These are phyloP conservation scores for Threskiornis aethiopicus DNA, from an alignment of 2,797 vertebrate genomes.

Conservation along the genomic window DNA sequence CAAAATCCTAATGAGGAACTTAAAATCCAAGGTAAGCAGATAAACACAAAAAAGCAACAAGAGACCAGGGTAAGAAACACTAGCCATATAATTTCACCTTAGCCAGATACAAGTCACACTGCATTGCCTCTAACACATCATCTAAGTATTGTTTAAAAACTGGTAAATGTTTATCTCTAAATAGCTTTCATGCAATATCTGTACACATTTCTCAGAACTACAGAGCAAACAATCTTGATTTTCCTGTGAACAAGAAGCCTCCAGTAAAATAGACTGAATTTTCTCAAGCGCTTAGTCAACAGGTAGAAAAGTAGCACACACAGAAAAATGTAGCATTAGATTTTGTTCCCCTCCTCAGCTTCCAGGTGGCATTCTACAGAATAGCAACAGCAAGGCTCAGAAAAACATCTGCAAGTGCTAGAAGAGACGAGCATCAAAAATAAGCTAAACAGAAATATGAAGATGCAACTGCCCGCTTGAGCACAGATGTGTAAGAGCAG, in stretches of 20 bases:
- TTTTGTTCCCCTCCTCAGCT: neutral
- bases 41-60: neutral
- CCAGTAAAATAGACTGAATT: neutral
- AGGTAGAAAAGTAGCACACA: neutral
- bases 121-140: neutral
- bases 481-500: neutral
- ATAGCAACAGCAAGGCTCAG: neutral
- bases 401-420: neutral
- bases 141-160: neutral
- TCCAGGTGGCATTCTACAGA: neutral
- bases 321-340: neutral
- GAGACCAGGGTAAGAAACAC: neutral
- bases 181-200: neutral
- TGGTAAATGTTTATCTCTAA: neutral
- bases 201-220: neutral
- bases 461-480: neutral
- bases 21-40: neutral
- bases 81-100: neutral
- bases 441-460: neutral
- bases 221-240: neutral
- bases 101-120: neutral
- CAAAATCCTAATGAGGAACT: neutral
- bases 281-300: neutral
- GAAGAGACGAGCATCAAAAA: neutral
- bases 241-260: conserved; percentile 30